Evolutionary conservation across 1,140 invertebrate genomes (phyloP).

Genomic region (Heliconius eleuchia): DNA sequence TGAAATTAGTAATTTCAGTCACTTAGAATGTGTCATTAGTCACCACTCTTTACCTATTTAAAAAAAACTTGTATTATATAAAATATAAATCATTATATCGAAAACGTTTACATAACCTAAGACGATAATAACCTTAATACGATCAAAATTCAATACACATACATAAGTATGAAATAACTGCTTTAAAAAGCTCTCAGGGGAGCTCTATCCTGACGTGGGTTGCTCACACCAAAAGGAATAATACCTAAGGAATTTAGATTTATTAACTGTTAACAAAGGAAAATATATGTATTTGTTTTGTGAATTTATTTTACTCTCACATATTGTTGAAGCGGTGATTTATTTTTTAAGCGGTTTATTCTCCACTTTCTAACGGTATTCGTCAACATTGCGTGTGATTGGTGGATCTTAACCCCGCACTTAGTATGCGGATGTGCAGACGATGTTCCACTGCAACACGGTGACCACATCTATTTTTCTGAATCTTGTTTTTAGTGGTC

Average conservation of each 20-base stretch:
- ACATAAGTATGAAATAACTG: neutral
- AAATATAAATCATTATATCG: too few species aligned
- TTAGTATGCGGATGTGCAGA: too few species aligned
- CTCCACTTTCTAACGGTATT: too few species aligned
- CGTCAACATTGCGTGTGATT: too few species aligned
- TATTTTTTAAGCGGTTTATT: too few species aligned
- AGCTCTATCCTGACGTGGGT: slow-evolving; percentile 5
- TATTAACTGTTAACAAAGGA: neutral
- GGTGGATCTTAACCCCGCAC: too few species aligned
- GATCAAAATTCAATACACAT: neutral
- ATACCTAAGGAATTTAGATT: neutral
- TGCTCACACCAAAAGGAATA: neutral
- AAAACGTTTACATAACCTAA: neutral
- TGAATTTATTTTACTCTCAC: neutral
- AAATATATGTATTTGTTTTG: slow-evolving; percentile 6
- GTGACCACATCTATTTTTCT: too few species aligned
- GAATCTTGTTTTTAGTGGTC: too few species aligned
- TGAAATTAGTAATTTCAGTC: too few species aligned
- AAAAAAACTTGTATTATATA: neutral
- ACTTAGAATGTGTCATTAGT: too few species aligned
- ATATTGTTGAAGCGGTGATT: neutral
- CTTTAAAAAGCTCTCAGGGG: slow-evolving; percentile 6
- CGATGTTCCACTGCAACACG: too few species aligned
- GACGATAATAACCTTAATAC: neutral
- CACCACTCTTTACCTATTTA: too few species aligned